Evolutionary conservation across 2,888 invertebrate species (phyloP).

Genomic region (Drosophila neutralis): DNA sequence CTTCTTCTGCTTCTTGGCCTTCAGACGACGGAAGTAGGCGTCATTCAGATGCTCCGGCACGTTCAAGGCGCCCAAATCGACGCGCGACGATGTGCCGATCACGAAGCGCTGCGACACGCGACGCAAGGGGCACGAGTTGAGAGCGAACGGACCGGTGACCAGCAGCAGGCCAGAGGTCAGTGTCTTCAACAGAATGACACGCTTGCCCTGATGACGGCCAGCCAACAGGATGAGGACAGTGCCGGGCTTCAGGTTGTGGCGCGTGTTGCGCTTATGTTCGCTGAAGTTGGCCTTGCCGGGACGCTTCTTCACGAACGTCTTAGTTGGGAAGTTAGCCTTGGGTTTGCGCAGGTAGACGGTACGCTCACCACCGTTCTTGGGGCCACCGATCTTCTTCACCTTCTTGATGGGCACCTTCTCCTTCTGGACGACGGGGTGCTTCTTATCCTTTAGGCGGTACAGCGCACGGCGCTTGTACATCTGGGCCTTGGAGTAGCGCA

Average conservation of each 20-base stretch:
- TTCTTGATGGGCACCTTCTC: constrained; percentile 89
- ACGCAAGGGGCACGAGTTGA: constrained; percentile 97
- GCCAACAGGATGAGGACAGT: constrained; percentile 97
- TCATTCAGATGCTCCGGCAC: constrained; percentile 95
- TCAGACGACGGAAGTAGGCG: constrained; percentile 93
- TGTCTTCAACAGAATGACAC: constrained; percentile 96
- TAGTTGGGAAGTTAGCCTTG: constrained; percentile 92
- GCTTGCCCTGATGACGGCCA: constrained; percentile 98
- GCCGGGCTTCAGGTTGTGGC: constrained; percentile 93
- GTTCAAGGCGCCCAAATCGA: constrained; percentile 92
- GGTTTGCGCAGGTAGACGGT: constrained; percentile 92
- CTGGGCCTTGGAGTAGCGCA: constrained; percentile 90
- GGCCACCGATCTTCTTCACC: constrained; percentile 96
- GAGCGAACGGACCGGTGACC: constrained; percentile 96
- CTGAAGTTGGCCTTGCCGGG: constrained; percentile 91
- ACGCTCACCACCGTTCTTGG: constrained; percentile 97
- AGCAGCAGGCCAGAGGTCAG: constrained; percentile 95
- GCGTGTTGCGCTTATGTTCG: constrained; percentile 91
- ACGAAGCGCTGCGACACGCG: constrained; percentile 98
- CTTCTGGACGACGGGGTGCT: constrained; percentile 89
- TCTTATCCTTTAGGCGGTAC: constrained; percentile 92
- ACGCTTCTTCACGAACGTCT: constrained; percentile 89
- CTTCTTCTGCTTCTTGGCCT: constrained; percentile 90
- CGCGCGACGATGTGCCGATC: constrained; percentile 95
- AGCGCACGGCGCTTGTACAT: constrained; percentile 87